A percentile compares a stretch with the other conserved stretches of the same genome.
Evolutionary conservation across 2,797 vertebrate genomes (phyloP).

Genomic region (Catostomus latipinnis): DNA sequence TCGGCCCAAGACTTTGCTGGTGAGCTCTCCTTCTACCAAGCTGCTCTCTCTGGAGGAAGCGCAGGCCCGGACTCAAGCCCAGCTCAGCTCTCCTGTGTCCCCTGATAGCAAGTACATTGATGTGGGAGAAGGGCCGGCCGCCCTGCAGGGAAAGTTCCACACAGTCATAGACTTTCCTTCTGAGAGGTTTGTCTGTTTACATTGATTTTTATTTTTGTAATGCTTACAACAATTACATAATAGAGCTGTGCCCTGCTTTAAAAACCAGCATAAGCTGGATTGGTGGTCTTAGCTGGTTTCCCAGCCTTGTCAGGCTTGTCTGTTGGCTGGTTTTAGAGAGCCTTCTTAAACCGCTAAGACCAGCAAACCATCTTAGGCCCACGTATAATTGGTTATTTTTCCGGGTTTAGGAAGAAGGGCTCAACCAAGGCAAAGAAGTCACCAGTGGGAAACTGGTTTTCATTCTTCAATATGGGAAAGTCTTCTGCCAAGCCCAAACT

Average conservation of each 20-base stretch:
- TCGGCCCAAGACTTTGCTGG: slow-evolving; percentile 93
- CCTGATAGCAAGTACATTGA: slow-evolving; percentile 94
- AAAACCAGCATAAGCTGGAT: too few relatives aligned
- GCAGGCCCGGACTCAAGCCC: slow-evolving; percentile 92
- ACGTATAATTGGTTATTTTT: not conserved
- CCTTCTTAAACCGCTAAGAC: too few relatives aligned
- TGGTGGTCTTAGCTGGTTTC: too few relatives aligned
- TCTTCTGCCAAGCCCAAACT: slow-evolving; percentile 92
- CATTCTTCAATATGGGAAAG: slow-evolving; percentile 96
- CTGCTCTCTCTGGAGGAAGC: slow-evolving; percentile 95
- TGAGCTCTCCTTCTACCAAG: slow-evolving; percentile 95
- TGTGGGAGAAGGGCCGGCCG: slow-evolving; percentile 94
- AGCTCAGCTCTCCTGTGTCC: slow-evolving; percentile 88
- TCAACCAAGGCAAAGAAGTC: slow-evolving; percentile 92
- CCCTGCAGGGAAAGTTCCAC: slow-evolving; percentile 93
- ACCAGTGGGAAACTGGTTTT: slow-evolving; percentile 95
- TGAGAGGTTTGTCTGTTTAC: slow-evolving; percentile 82
- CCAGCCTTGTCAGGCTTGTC: too few relatives aligned
- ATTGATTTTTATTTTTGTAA: not conserved
- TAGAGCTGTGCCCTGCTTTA: not conserved
- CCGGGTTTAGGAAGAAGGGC: slow-evolving; percentile 80
- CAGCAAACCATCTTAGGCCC: too few relatives aligned
- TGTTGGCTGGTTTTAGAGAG: too few relatives aligned
- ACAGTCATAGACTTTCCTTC: slow-evolving; percentile 93
- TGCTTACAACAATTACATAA: not conserved